Conservation (phyloP, 2,888 invertebrate species). For the Cerceris ruficornis region DNA sequence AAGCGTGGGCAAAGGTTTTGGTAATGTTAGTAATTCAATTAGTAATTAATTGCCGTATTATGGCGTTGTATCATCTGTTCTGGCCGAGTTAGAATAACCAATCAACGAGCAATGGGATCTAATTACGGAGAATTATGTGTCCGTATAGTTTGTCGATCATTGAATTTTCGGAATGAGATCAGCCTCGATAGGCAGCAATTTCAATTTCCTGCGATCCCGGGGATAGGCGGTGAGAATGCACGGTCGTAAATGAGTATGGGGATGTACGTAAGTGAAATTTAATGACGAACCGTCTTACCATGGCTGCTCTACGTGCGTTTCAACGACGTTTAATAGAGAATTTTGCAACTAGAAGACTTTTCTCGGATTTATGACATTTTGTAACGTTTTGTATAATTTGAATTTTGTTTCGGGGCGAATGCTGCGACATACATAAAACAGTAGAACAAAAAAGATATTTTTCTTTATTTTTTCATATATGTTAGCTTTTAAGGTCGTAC, state of each 20-base stretch:
- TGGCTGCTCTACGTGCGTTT: not conserved
- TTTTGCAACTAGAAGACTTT: too few relatives aligned
- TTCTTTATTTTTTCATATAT: too few relatives aligned
- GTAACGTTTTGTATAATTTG: too few relatives aligned
- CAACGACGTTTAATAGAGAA: not conserved
- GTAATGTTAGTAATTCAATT: not conserved
- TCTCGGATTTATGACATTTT: too few relatives aligned
- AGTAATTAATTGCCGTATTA: not conserved
- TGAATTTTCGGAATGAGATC: conserved; percentile 49
- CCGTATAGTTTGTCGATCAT: conserved; percentile 50
- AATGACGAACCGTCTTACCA: conserved; percentile 11
- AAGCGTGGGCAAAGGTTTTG: not conserved
- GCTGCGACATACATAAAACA: too few relatives aligned
- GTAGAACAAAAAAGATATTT: too few relatives aligned
- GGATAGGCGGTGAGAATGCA: conserved; percentile 34
- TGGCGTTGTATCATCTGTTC: not conserved
- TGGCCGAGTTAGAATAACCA: conserved; percentile 15
- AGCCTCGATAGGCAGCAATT: conserved; percentile 46
- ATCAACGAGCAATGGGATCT: conserved; percentile 15
- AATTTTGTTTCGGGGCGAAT: too few relatives aligned
- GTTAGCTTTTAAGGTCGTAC: too few relatives aligned
- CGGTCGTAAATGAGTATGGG: conserved; percentile 2
- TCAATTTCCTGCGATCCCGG: conserved; percentile 52
- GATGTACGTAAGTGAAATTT: conserved; percentile 41
- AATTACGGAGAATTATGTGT: conserved; percentile 42